phyloP scores from a whole-genome alignment of 2,888 invertebrate genomes.

The Lampropteryx suffumata region DNA sequence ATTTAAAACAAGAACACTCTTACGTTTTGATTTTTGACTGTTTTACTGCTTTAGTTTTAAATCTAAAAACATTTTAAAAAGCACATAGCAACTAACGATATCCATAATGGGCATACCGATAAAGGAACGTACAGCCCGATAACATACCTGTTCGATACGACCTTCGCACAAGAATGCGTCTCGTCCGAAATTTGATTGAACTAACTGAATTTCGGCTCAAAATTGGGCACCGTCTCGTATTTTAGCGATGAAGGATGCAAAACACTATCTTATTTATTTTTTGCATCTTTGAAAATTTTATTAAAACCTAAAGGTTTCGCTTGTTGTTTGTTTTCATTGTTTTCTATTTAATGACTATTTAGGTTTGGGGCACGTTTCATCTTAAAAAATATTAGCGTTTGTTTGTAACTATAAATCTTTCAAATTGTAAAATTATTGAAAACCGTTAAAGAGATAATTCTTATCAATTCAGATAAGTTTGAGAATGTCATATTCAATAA shows the following conservation, averaged over 20 bases:
- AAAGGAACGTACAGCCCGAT: constrained; percentile 37
- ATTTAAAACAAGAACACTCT: no score
- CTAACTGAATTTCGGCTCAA: not conserved
- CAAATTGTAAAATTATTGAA: no score
- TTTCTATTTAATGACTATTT: no score
- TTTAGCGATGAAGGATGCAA: not conserved
- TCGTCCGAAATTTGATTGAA: constrained; percentile 9
- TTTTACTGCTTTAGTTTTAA: not conserved
- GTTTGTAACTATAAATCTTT: no score
- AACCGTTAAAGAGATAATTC: constrained; percentile 20
- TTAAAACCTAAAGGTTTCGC: no score
- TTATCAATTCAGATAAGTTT: constrained; percentile 25
- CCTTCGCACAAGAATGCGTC: constrained; percentile 39
- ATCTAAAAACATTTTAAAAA: constrained; percentile 4
- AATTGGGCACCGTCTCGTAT: not conserved
- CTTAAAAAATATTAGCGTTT: no score
- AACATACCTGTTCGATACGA: constrained; percentile 46
- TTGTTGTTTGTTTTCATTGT: no score
- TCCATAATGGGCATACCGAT: constrained; percentile 37
- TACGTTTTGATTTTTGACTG: no score
- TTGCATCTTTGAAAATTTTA: not conserved
- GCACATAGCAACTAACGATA: constrained; percentile 33
- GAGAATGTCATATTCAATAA: not conserved
- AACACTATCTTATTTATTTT: not conserved
- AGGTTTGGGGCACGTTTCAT: no score